Conservation (phyloP, 2,888 invertebrate genomes). For the Mayetiola destructor region DNA sequence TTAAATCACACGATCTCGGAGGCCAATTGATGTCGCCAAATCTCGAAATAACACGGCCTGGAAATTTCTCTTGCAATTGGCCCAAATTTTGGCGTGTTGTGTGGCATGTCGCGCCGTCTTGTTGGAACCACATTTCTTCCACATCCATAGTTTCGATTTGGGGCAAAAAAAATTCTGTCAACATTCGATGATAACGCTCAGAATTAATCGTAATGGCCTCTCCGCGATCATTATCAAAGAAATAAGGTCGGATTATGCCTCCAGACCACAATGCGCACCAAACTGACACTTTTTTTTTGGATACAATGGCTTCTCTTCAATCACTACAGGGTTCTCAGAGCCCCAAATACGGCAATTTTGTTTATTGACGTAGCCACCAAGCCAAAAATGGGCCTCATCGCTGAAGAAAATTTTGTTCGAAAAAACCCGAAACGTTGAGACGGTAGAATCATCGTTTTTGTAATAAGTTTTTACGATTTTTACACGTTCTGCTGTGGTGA, state of each 20-base stretch:
- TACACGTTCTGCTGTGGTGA: no score
- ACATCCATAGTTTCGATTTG: not conserved
- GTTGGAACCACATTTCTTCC: constrained; percentile 5
- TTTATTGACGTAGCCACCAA: constrained; percentile 2
- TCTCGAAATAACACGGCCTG: constrained; percentile 10
- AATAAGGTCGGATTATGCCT: constrained; percentile 14
- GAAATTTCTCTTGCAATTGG: constrained; percentile 5
- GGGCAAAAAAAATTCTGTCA: constrained; percentile 6
- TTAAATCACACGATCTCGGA: constrained; percentile 13
- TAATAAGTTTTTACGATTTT: no score
- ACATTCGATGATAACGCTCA: constrained; percentile 13
- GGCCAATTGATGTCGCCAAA: constrained; percentile 10
- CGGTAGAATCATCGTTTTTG: no score
- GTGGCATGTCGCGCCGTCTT: constrained; percentile 5
- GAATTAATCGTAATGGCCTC: constrained; percentile 12
- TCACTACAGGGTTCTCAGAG: not conserved
- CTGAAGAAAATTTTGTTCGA: not conserved
- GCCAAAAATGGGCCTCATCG: constrained; percentile 10
- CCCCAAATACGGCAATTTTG: constrained; percentile 1
- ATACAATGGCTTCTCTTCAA: not conserved
- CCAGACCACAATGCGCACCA: constrained; percentile 15
- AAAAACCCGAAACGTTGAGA: not conserved
- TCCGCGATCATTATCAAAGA: constrained; percentile 12
- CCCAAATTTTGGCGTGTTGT: not conserved
- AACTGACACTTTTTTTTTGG: constrained; percentile 11